Evolutionary conservation across 2,888 invertebrate genomes (phyloP).

Genomic region (Drosophila antonietae): DNA sequence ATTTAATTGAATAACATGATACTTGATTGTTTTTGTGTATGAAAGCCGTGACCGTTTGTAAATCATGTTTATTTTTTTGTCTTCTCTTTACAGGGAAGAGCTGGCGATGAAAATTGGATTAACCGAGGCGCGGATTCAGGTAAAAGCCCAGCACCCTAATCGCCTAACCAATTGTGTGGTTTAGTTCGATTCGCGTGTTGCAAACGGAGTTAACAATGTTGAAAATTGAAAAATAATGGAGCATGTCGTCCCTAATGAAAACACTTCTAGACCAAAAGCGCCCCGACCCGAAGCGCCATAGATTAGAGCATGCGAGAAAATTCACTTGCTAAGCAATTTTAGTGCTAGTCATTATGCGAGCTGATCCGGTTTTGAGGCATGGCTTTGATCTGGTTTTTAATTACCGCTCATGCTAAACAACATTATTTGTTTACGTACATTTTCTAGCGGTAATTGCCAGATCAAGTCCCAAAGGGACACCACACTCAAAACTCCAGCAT

Average conservation of each 20-base stretch:
- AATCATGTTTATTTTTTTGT: constrained; percentile 25
- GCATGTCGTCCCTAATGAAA: constrained; percentile 80
- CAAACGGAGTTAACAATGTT: constrained; percentile 70
- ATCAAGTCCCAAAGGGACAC: constrained; percentile 30
- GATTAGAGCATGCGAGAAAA: constrained; percentile 21
- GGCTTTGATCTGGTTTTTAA: constrained; percentile 62
- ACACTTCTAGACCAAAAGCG: constrained; percentile 23
- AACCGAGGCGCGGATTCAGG: constrained; percentile 97
- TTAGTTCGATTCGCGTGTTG: constrained; percentile 66
- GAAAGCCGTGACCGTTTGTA: constrained; percentile 11
- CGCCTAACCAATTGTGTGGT: constrained; percentile 42
- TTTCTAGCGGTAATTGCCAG: constrained; percentile 56
- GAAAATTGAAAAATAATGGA: constrained; percentile 80
- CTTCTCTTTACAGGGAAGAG: constrained; percentile 91
- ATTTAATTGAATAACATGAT: constrained; percentile 6
- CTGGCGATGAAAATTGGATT: constrained; percentile 97
- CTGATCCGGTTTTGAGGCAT: constrained; percentile 32
- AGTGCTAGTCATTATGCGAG: constrained; percentile 59
- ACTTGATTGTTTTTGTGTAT: constrained; percentile 6
- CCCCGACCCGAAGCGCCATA: constrained; percentile 2
- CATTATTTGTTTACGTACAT: constrained; percentile 73
- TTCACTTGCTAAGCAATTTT: constrained; percentile 25
- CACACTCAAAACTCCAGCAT: constrained; percentile 4
- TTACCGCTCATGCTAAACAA: constrained; percentile 74
- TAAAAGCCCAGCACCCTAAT: constrained; percentile 82